Percentiles rank a stretch among this genome's conserved stretches.
These are phyloP conservation scores for Drosophila tanythrix DNA, from an alignment of 2,888 invertebrate species.

Conservation along the genomic window DNA sequence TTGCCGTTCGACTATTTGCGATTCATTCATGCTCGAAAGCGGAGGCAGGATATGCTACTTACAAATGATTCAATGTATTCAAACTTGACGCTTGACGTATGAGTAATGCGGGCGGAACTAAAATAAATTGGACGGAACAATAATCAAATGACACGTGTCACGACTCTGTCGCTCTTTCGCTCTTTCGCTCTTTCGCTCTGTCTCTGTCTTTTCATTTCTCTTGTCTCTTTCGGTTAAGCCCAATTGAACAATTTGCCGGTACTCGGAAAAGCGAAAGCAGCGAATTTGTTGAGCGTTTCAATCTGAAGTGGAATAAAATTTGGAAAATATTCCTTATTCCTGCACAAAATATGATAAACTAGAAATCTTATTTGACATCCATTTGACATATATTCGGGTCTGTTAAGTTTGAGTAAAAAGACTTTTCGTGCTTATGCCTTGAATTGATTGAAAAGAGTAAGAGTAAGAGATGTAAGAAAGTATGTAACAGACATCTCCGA, in stretches of 20 bases:
- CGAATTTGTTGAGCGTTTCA: background rate
- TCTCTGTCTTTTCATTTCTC: background rate
- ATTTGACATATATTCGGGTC: background rate
- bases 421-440: background rate
- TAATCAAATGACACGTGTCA: constrained; percentile 2
- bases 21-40: constrained; percentile 13
- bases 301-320: background rate
- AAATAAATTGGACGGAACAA: constrained; percentile 13
- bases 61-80: constrained; percentile 21
- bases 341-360: background rate
- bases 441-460: background rate
- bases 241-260: background rate
- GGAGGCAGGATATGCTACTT: constrained; percentile 28
- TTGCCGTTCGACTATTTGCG: constrained; percentile 19
- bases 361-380: background rate
- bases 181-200: no score
- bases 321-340: background rate
- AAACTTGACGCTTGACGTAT: constrained; percentile 16
- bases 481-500: background rate
- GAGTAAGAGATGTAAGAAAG: no score
- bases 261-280: background rate
- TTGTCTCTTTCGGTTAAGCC: background rate
- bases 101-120: constrained; percentile 18
- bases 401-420: background rate
- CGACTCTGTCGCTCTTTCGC: background rate